Evolutionary conservation across 2,113 vertebrate genomes (phyloP), one percentile per base, ranked within the genome.

Genomic region (Dipodomys ordii): DNA sequence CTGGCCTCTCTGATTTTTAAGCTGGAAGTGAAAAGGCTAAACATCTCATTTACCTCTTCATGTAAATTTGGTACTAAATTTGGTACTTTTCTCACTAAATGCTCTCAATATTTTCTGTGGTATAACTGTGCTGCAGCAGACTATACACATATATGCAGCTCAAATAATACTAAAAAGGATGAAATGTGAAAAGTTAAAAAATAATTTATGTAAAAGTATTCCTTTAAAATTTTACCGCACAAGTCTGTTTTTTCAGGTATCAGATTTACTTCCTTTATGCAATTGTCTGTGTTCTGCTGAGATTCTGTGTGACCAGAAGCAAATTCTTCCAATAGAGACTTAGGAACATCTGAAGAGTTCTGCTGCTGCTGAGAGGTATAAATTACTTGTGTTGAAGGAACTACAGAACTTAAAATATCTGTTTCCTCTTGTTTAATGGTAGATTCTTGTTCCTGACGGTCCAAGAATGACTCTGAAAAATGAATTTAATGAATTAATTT

Each of bases 201-300:
- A 72, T 16, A 30, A 19, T 72, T 79, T 57, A 92, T 18, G 1
- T 0, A 22, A 57, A 94, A 81, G 49, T 28, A 74, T 65, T 82
- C 25, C 27, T 87, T 90, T 44, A 93, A 95, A 49, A 88, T 53
- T 81, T 94, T 98, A 99, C 99, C 98, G 95, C 83, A 67, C 62
- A 97, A 96, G 83, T 1, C 83, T 25, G 90, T 83, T 19, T 88
- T 93, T 87, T 96, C 96, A 2, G 98, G 96, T 73, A 94, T 98
- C 53, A 96, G 18, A 80, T 97, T 95, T 25, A 98, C 95, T 95
- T 98, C 98, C 83, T 91, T 97, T 30, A 96, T 96, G 87, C 97
- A 96, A 90, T 95, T 98, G 72, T 98, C 96, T 44, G 98, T 97
- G 62, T 98, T 97, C 39, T 97, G 90, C 92, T 98, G 98, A 87